phyloP scores from a whole-genome alignment of 2,113 vertebrate species.

The Ornithorhynchus anatinus region DNA sequence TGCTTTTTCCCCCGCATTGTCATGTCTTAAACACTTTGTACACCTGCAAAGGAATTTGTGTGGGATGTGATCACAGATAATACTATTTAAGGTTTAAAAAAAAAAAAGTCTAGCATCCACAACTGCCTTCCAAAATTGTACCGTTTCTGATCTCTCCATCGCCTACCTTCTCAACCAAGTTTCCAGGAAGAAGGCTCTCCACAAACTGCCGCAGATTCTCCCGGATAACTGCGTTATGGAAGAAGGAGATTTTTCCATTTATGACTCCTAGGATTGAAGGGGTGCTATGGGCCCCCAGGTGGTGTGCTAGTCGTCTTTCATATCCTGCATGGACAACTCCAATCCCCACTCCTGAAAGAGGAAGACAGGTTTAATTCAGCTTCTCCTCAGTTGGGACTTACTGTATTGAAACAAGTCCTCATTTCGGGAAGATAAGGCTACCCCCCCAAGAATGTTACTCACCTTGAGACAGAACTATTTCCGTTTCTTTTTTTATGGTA shows the following conservation, averaged over 20 bases:
- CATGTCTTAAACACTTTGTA: fast-evolving
- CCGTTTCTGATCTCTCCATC: fast-evolving
- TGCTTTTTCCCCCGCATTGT: too few relatives aligned
- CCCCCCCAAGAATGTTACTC: too few relatives aligned
- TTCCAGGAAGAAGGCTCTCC: conserved; percentile 90
- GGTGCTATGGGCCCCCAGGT: conserved; percentile 92
- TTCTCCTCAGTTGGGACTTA: too few relatives aligned
- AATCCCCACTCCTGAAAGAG: conserved; percentile 86
- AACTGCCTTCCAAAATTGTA: background rate
- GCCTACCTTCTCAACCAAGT: conserved; percentile 87
- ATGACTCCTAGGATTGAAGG: conserved; percentile 90
- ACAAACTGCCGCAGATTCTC: conserved; percentile 92
- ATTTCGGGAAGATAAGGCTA: too few relatives aligned
- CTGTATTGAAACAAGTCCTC: too few relatives aligned
- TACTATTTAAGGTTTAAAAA: too few relatives aligned
- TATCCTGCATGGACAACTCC: conserved; percentile 93
- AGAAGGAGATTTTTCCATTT: conserved; percentile 90
- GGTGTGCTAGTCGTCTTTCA: conserved; percentile 89
- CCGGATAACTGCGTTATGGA: conserved; percentile 87
- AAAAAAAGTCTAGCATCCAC: fast-evolving
- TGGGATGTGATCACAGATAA: too few relatives aligned
- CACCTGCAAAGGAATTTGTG: too few relatives aligned
- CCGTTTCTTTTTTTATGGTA: too few relatives aligned
- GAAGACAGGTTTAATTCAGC: too few relatives aligned
- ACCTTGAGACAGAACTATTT: too few relatives aligned